phyloP scores from a whole-genome alignment of 2,113 vertebrate species.

The Ancistrus triradiatus region DNA sequence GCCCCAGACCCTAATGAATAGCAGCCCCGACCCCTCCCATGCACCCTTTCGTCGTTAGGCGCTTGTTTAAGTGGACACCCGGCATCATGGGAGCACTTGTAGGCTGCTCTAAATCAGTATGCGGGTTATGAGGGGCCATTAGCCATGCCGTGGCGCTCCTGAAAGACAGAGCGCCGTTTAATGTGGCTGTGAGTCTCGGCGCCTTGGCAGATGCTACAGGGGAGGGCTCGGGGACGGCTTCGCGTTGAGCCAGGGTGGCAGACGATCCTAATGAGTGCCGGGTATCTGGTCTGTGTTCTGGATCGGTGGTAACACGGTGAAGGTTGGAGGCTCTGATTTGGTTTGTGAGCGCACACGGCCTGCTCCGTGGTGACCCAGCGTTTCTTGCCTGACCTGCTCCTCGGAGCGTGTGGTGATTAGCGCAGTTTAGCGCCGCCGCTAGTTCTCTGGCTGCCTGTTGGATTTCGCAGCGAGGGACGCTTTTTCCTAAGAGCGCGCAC shows the following conservation, averaged over 20 bases:
- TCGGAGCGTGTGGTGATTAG: conserved; percentile 24
- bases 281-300: background rate
- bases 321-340: conserved; percentile 21
- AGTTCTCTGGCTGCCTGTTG: conserved; percentile 17
- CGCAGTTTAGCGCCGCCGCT: background rate
- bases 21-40: conserved; percentile 2
- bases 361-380: background rate
- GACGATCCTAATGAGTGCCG: conserved; percentile 44
- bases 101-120: conserved; percentile 47
- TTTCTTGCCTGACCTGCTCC: conserved; percentile 30
- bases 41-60: conserved; percentile 38
- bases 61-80: conserved; percentile 53
- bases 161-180: conserved; percentile 55
- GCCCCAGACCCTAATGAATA: conserved; percentile 9
- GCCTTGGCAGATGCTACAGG: conserved; percentile 56
- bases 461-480: conserved; percentile 10
- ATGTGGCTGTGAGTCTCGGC: conserved; percentile 49
- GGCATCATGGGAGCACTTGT: conserved; percentile 45
- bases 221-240: conserved; percentile 14
- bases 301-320: conserved; percentile 18
- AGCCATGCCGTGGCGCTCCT: conserved; percentile 47
- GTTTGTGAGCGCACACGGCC: background rate
- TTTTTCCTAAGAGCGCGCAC: background rate
- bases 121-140: conserved; percentile 50
- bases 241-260: conserved; percentile 53